Base-by-base conservation (phyloP, 2,888 invertebrate species). In the Drosophila limbata region DNA sequence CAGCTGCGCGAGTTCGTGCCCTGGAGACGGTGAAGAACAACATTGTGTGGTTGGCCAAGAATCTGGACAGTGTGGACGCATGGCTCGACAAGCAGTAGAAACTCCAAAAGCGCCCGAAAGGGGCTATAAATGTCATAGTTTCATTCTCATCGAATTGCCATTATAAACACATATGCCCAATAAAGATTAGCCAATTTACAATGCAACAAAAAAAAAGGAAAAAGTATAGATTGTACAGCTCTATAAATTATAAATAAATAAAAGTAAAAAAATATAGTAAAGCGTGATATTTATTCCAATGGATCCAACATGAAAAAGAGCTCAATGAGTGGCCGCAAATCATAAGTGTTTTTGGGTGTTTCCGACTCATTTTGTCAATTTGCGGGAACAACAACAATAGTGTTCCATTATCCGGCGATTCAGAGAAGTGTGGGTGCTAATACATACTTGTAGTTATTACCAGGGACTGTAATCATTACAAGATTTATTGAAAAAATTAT, bases 1-100 rank as follows among this genome's bases (percentile, higher is more conserved):
- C 94, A 28, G 92, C 94, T 2, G 95, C 95, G 0, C 94, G 98
- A 25, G 93, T 94, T 3, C 95, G 95, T 73, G 97, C 98, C 0
- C 90, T 97, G 2, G 97, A 97, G 91, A 95, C 93, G 0, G 96
- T 97, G 0, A 93, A 94, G 45, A 95, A 95, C 87, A 98, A 98
- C 87, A 96, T 98, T n/a, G 94, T 94, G 55, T 98, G 98, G 98
- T 90, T 95, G 59, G 90, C 93, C 10, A 93, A 93, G 3, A 95
- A 96, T 89, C 94, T 94, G 28, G 85, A 90, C 0, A 91, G 92
- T 3, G 94, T 97, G 1, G 93, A 94, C 10, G 84, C 92, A 0
- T 97, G 97, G 97, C 92, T 96, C 42, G 69, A 89, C 17, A 81
- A 90, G 15, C 85, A 87, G 47, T 40, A 70, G 59, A 19, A 59